A percentile compares a stretch with the other conserved stretches of the same genome.
Evolutionary conservation across 2,888 invertebrate genomes (phyloP).

Genomic region (Drymonia ruficornis): DNA sequence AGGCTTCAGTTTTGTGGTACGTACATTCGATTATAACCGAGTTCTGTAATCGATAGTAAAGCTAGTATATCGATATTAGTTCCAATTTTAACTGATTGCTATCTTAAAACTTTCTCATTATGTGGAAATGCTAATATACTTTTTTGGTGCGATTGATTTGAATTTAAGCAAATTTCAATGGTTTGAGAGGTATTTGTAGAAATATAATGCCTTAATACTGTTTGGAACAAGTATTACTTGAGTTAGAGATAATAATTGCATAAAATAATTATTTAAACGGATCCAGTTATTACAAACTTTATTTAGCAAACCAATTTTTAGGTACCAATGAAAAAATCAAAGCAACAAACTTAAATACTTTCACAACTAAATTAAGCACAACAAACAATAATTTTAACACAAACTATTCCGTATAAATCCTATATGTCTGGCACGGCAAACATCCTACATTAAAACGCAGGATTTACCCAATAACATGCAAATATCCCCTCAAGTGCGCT

Average conservation of each 20-base stretch:
- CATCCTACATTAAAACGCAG: not conserved
- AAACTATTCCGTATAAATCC: not conserved
- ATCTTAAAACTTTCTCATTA: constrained; percentile 3
- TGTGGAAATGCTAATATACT: not conserved
- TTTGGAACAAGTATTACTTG: no score
- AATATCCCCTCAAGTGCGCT: not conserved
- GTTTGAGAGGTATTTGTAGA: no score
- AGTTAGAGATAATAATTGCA: no score
- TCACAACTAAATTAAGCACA: not conserved
- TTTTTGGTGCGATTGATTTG: not conserved
- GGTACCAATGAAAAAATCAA: not conserved
- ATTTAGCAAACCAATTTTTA: not conserved
- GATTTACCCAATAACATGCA: not conserved
- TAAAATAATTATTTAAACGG: no score
- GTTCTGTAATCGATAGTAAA: not conserved
- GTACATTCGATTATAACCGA: not conserved
- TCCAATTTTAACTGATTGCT: not conserved
- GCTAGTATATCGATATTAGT: not conserved
- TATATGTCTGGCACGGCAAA: not conserved
- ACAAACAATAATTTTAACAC: not conserved
- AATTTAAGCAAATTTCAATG: no score
- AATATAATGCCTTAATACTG: no score
- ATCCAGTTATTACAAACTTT: no score
- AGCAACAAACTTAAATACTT: not conserved
- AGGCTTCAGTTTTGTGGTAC: not conserved